Conservation (phyloP, 2,113 vertebrate genomes). For the Ochotona princeps region DNA sequence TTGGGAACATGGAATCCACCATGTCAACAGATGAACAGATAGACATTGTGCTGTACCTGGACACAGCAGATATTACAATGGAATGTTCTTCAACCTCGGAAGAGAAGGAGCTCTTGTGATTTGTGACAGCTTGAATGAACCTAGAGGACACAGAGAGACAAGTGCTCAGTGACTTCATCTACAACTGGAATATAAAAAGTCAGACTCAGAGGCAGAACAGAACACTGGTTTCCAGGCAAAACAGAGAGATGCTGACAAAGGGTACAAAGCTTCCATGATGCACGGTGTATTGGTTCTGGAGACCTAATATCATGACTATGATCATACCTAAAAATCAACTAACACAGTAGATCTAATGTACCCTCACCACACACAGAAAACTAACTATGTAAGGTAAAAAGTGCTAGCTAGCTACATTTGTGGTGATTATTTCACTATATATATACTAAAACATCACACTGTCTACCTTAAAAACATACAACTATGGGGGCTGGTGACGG, state of each 20-base stretch:
- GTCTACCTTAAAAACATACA: neutral
- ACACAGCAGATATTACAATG: neutral
- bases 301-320: neutral
- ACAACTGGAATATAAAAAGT: neutral
- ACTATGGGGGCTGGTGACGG: neutral
- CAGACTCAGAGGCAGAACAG: neutral
- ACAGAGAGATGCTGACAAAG: neutral
- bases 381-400: neutral
- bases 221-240: rapidly evolving
- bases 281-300: neutral
- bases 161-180: neutral
- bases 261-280: neutral
- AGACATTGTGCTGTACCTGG: neutral
- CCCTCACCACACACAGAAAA: neutral
- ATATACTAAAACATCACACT: neutral
- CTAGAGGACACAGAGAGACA: neutral
- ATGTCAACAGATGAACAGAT: neutral
- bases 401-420: neutral
- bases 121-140: neutral
- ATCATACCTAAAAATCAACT: neutral
- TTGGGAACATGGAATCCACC: neutral
- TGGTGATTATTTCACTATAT: neutral
- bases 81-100: neutral
- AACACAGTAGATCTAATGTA: neutral
- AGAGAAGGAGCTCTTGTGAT: neutral